Evolutionary conservation across 2,797 vertebrate genomes (phyloP), one percentile per base, ranked within the genome.

Genomic region (Spinus pinus): DNA sequence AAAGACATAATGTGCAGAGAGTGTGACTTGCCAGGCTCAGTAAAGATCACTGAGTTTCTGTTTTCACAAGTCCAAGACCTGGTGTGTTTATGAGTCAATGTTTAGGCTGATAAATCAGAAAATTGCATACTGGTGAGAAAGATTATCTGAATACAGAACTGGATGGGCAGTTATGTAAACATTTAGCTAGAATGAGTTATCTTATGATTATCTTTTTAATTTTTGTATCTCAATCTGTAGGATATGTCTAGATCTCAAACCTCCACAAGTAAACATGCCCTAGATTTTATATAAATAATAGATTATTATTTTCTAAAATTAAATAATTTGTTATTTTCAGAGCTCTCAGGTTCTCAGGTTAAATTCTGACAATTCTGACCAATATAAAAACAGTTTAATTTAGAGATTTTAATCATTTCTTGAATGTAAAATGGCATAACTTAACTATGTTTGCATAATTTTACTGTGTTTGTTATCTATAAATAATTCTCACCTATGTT

Each of bases 281-380:
- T 74, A 90, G 81, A 78, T 92, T 89, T 92, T 80, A 14, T 80
- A 67, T 95, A 78, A 96, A 96, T 94, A 92, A 93, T 94, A 71
- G n/a, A 96, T 90, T 1, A 65, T 14, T 12, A 5, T 74, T 89
- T 95, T 87, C 88, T 88, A 95, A 97, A 94, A 90, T 88, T 73
- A 93, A 93, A 60, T 67, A 15, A 1, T 42, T 7, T 27, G 14
- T 50, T 80, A 12, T 90, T 73, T 74, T 92, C 61, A 75, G 31
- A 77, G 19, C 49, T 60, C 13, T 80, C 8, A 1, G 6, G 22
- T 80, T 9, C 33, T 92, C 51, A 31, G 51, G 51, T 90, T 83
- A 30, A 67, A 28, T 72, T 78, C 72, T 81, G 75, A 56, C 44
- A 65, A 6, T 73, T 83, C 44, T 64, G 58, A 44, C 31, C 8